phyloP scores from a whole-genome alignment of 2,888 invertebrate species.

The Aleiodes alternator region DNA sequence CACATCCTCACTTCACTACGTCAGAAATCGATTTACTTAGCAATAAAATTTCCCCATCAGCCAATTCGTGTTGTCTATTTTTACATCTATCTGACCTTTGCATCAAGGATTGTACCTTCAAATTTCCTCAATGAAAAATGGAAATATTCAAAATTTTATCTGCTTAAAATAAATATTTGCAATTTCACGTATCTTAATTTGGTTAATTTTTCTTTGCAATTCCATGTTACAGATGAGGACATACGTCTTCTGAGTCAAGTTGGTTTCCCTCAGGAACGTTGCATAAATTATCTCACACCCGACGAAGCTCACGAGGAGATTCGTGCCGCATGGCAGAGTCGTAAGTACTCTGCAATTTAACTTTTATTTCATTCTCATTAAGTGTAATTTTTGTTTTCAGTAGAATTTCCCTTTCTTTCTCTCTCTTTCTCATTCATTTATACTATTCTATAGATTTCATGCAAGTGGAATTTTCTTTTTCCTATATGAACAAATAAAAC shows the following conservation, averaged over 20 bases:
- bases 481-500: conserved; percentile 12
- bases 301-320: conserved; percentile 82
- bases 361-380: conserved; percentile 26
- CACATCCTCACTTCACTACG: conserved; percentile 46
- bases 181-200: neutral
- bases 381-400: conserved; percentile 10
- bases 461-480: neutral
- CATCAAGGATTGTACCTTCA: conserved; percentile 14
- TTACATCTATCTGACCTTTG: conserved; percentile 19
- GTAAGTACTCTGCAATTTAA: conserved; percentile 66
- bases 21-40: conserved; percentile 51
- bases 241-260: conserved; percentile 81
- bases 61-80: conserved; percentile 46
- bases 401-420: neutral
- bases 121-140: neutral
- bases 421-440: neutral
- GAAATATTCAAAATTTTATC: neutral
- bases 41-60: conserved; percentile 47
- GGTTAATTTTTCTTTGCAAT: neutral
- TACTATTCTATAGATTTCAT: neutral
- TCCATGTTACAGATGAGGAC: conserved; percentile 81
- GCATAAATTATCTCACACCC: conserved; percentile 89
- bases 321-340: conserved; percentile 83
- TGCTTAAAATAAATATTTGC: neutral
- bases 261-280: conserved; percentile 83